A percentile compares a stretch with the other conserved stretches of the same genome.
Evolutionary conservation across 2,797 vertebrate species (phyloP).

Genomic region (Acanthopagrus latus): DNA sequence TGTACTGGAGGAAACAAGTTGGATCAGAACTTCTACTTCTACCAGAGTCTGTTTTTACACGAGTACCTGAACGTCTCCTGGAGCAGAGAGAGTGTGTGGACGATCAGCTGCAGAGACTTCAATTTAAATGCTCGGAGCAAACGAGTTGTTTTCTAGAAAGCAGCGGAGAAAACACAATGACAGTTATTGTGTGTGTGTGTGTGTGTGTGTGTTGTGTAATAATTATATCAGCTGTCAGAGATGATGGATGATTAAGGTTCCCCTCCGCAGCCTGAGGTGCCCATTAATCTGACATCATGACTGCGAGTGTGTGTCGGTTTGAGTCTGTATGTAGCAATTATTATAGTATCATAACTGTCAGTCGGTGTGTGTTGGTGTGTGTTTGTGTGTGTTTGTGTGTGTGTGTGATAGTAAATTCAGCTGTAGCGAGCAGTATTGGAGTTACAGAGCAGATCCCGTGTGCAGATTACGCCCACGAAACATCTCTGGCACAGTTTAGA

Average conservation of each 20-base stretch:
- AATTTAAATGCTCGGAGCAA: constrained; percentile 34
- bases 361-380: constrained; percentile 8
- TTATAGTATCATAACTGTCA: constrained; percentile 2
- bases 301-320: constrained; percentile 17
- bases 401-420: too few relatives aligned
- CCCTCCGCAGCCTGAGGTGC: constrained; percentile 23
- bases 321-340: constrained; percentile 29
- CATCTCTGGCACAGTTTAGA: too few relatives aligned
- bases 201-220: constrained; percentile 41
- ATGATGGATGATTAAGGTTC: constrained; percentile 42
- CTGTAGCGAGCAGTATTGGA: background rate
- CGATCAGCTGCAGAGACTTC: constrained; percentile 9
- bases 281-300: constrained; percentile 22
- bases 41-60: too few relatives aligned
- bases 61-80: too few relatives aligned
- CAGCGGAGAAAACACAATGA: constrained; percentile 18
- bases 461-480: too few relatives aligned
- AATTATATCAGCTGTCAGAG: constrained; percentile 39
- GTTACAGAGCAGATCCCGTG: too few relatives aligned
- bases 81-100: background rate
- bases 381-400: background rate
- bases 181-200: constrained; percentile 11
- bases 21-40: too few relatives aligned
- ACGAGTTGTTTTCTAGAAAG: constrained; percentile 40
- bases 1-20: too few relatives aligned